Evolutionary conservation across 2,113 vertebrate genomes (phyloP), one percentile per base, ranked within the genome.

Genomic region (Ariopsis seemanni): DNA sequence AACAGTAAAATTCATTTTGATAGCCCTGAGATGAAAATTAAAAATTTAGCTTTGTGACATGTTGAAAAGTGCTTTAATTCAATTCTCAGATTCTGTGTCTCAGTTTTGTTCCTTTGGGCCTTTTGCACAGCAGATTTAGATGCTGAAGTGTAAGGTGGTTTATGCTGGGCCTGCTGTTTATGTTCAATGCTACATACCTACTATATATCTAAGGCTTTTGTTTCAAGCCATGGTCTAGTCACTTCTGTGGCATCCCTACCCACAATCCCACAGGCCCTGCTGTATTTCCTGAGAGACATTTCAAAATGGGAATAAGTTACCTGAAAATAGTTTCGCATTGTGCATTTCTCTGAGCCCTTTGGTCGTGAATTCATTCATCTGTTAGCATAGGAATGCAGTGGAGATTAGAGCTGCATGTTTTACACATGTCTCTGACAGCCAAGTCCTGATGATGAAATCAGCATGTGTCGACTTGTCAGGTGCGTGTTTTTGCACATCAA

Each of bases 221-320:
- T 91, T 91, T 91, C 80, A 90, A 89, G 82, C 84, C n/a, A 65
- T 82, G 65, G 85, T 87, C 75, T 69, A 60, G 69, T 57, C 20
- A 22, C 62, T 34, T 71, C 89, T 87, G 75, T 77, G 55, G 77
- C 75, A 57, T 34, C 63, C 71, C 69, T 27, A 9, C 53, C 79
- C 62, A 72, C 83, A 55, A 65, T 60, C 71, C 81, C 74, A 3
- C 65, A 25, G 65, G 72, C 86, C 27, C 60, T 85, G 84, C 81
- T 55, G 87, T 89, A 86, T 89, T 84, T 90, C 80, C 89, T 91
- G 84, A 58, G 81, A 86, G 90, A 87, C 85, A 89, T 88, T 82
- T 88, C 74, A 89, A 93, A 91, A 86, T 86, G 86, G 85, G 90
- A 92, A 91, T 86, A 82, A 86, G 91, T 90, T 84, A 84, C 55